Conservation (phyloP, 2,113 vertebrate genomes). For the Halichoerus grypus region DNA sequence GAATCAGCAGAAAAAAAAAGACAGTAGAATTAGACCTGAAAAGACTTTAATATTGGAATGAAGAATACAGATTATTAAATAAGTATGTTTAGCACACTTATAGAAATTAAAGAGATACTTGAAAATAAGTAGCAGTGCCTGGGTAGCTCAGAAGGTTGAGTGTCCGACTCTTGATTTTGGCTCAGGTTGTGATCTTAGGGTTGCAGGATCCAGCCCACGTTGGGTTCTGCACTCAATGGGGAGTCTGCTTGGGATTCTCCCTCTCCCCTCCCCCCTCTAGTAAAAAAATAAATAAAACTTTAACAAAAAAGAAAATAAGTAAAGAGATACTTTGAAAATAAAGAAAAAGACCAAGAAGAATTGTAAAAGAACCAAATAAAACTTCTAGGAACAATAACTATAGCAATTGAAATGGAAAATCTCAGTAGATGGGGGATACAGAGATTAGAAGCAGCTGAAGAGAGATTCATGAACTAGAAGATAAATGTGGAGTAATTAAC, state of each 20-base stretch:
- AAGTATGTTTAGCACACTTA: neutral
- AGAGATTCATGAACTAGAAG: neutral
- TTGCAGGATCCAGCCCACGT: neutral
- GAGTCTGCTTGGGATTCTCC: no score
- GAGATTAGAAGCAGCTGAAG: neutral
- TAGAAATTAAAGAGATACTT: neutral
- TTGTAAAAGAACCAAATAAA: neutral
- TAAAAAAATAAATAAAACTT: no score
- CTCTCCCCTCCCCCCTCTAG: no score
- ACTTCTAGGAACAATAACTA: neutral
- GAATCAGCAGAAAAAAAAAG: neutral
- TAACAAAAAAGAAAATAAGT: neutral
- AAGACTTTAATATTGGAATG: neutral
- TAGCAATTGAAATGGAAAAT: neutral
- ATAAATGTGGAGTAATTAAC: neutral
- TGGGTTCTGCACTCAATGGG: neutral
- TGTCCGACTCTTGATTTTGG: neutral
- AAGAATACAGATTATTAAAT: neutral
- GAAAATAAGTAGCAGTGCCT: neutral
- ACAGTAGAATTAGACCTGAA: neutral
- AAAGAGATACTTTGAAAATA: neutral
- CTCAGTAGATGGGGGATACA: neutral
- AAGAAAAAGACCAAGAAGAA: neutral
- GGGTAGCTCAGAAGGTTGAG: neutral
- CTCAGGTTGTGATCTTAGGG: neutral